Evolutionary conservation across 1,140 invertebrate species (phyloP), one percentile per base, ranked within the genome.

Genomic region (Aporrectodea caliginosa): DNA sequence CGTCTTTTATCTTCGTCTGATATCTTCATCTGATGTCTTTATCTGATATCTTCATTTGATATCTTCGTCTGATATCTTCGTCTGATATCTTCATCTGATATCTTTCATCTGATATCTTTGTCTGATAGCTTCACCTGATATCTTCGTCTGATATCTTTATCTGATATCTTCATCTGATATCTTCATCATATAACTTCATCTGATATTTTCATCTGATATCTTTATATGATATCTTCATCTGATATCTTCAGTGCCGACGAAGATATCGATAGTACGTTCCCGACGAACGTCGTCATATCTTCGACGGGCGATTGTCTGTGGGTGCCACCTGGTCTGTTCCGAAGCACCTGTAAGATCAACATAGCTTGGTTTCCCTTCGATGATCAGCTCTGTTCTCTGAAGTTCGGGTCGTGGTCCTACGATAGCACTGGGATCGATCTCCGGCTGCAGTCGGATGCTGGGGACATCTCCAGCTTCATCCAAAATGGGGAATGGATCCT

Each of bases 321-420:
- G 80, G 80, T 81, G 1, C 80, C 80, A 69, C 80, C 80, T 22
- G 80, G 91, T 0, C 90, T 91, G 78, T 92, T 92, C 80, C 33
- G 72, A 12, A 88, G 86, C 77, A 89, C 88, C 27, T 90, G 89
- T 78, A 96, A 97, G 90, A 98, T 98, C 87, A 96, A 98, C 90
- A 98, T 98, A 90, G 98, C 95, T 82, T 98, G 95, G 96, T 98
- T 98, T 90, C 96, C 96, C 79, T 98, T 98, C 90, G 96, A 98
- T 89, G 96, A 98, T 89, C 96, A 98, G 90, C 92, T 93, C 84
- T 98, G 95, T 90, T 93, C 96, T 87, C 95, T 98, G 94, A 81
- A 81, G 91, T 82, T 82, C 43, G 82, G 82, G 0, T 78, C 78
- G 16, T 82, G 82, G 82, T 82, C 80, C 16, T 81, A 82, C 75